These are phyloP conservation scores for Remorina albescens DNA, from an alignment of 2,797 vertebrate species.

Conservation along the genomic window DNA sequence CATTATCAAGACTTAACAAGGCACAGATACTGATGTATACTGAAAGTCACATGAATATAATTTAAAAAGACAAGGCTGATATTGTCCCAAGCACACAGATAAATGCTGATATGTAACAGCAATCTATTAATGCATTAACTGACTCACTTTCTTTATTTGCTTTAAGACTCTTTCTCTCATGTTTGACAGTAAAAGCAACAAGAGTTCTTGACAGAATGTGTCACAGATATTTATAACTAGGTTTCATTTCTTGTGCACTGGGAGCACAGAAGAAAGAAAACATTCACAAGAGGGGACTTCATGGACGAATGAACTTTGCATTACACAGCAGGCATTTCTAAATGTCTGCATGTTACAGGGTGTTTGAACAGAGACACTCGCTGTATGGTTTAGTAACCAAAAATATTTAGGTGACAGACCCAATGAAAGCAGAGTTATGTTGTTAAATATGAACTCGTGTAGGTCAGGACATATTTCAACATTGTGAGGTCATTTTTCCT, in stretches of 20 bases:
- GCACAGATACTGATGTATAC: slow-evolving; percentile 55
- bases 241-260: slow-evolving; percentile 18
- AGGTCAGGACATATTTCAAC: not conserved
- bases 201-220: slow-evolving; percentile 11
- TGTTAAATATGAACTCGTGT: not conserved
- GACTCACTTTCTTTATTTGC: slow-evolving; percentile 7
- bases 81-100: slow-evolving; percentile 44
- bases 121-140: slow-evolving; percentile 5
- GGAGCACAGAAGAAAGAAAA: not conserved
- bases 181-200: not conserved
- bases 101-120: slow-evolving; percentile 27
- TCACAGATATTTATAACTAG: slow-evolving; percentile 46
- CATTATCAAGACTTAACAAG: slow-evolving; percentile 78
- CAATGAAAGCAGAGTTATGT: not conserved
- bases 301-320: not conserved
- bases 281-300: slow-evolving; percentile 11
- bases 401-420: not conserved
- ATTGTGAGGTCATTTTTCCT: not conserved
- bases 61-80: slow-evolving; percentile 52
- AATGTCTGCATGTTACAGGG: not conserved
- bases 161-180: not conserved
- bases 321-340: not conserved
- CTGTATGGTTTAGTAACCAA: not conserved
- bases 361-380: not conserved
- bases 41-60: slow-evolving; percentile 55